Evolutionary conservation across 1,140 invertebrate species (phyloP).

Genomic region (Heliconius nattereri): DNA sequence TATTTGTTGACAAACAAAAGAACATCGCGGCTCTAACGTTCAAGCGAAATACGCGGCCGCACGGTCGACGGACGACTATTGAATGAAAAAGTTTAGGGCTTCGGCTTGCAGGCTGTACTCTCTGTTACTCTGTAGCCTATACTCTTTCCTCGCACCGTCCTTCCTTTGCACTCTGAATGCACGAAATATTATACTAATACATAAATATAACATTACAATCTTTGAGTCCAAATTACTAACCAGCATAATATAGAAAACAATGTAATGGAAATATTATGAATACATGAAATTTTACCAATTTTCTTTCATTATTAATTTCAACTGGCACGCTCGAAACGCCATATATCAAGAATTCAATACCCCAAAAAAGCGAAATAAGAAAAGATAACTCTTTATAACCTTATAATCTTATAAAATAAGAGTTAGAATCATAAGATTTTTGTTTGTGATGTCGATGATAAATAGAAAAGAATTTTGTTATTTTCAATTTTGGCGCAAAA

Average conservation of each 20-base stretch:
- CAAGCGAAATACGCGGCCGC: conserved; percentile 43
- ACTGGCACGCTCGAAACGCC: too few species aligned
- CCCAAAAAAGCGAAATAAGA: too few species aligned
- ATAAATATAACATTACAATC: background rate
- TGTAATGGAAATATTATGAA: too few species aligned
- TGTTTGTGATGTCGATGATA: too few species aligned
- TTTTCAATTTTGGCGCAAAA: background rate
- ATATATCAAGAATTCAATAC: too few species aligned
- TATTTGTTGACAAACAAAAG: conserved; percentile 75
- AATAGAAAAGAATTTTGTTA: background rate
- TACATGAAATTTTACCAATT: too few species aligned
- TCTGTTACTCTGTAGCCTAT: conserved; percentile 9
- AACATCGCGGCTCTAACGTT: conserved; percentile 53
- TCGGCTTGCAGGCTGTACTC: conserved; percentile 2
- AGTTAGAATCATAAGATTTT: too few species aligned
- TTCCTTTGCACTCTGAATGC: conserved; percentile 18
- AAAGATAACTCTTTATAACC: too few species aligned
- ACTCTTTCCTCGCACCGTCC: conserved; percentile 26
- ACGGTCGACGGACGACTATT: conserved; percentile 49
- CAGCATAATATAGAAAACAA: too few species aligned
- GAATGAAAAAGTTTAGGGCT: conserved; percentile 59
- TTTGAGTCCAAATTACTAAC: background rate
- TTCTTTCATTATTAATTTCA: too few species aligned
- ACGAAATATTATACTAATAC: conserved; percentile 15
- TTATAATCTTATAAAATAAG: too few species aligned